A percentile compares a stretch with the other conserved stretches of the same genome.
Conservation (phyloP, 2,888 invertebrate genomes). For the Homarus gammarus region DNA sequence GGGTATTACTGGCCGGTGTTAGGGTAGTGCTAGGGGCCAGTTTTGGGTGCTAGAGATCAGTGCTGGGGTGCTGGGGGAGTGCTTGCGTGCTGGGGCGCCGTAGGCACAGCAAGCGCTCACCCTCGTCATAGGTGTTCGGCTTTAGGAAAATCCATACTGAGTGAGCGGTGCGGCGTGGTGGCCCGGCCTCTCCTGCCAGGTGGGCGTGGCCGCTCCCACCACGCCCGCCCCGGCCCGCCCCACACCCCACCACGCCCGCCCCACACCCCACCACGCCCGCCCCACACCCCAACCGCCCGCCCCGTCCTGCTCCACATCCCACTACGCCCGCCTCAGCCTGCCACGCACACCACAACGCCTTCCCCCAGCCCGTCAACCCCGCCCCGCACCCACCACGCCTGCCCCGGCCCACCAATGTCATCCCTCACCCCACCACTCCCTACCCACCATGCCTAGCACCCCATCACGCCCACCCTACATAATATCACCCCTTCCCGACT, state of each 20-base stretch:
- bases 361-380: not conserved
- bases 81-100: conserved; percentile 51
- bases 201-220: conserved; percentile 45
- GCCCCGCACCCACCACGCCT: not conserved
- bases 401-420: not conserved
- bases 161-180: conserved; percentile 56
- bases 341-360: too few relatives aligned
- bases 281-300: not conserved
- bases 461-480: not conserved
- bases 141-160: conserved; percentile 63
- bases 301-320: too few relatives aligned
- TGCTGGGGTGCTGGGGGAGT: conserved; percentile 9
- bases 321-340: too few relatives aligned
- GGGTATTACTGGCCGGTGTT: not conserved
- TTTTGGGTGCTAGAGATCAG: not conserved
- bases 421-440: not conserved
- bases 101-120: conserved; percentile 57
- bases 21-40: not conserved
- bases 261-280: not conserved
- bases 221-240: not conserved
- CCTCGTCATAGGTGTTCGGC: conserved; percentile 56
- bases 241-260: too few relatives aligned
- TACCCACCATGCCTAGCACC: not conserved
- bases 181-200: conserved; percentile 29
- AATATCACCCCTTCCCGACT: not conserved